Evolutionary conservation across 2,797 vertebrate genomes (phyloP), one percentile per base, ranked within the genome.

Genomic region (Gymnopithys bicolor): DNA sequence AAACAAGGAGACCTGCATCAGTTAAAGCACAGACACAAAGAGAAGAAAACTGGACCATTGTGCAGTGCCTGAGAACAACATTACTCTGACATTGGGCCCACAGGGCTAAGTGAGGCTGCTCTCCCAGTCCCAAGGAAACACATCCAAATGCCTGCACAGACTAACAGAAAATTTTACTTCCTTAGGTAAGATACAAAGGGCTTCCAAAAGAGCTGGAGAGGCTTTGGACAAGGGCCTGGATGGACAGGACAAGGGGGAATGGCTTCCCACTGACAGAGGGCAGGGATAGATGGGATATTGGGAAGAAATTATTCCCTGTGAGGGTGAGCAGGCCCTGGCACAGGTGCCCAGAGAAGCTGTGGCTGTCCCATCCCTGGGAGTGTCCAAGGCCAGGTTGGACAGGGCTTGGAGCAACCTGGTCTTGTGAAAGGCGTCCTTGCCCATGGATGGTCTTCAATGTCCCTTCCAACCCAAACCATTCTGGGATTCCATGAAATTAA

Each of bases 371-470:
- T 43, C 25, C 35, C 35, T 82, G 70, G 5, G 0, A 55, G 7
- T 49, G 22, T 5, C 7, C 55, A 5, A 75, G 7, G 7, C 11
- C 53, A 53, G 30, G 14, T 0, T 46, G 52, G 35, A 37, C 0
- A 0, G 23, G 12, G 51, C 2, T 51, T 37, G 52, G 48, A 81
- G 22, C 25, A 48, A 0, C 21, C 8, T 75, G 69, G 32, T 10
- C 2, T 0, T 4, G 16, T 18, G 10, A 8, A 1, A 62, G 7
- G 1, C 49, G 27, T 25, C 27, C 70, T 32, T 75, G 70, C 12
- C 33, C 6, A 1, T 4, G 6, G 19, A 53, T 11, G 49, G 27
- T 11, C 4, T n/a, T 24, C 28, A 13, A 49, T 4, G 3, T 28
- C 13, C 24, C 10, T 62, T 53, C 55, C 25, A 28, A 35, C 7